A percentile compares a stretch with the other conserved stretches of the same genome.
Conservation (phyloP, 2,113 vertebrate species). For the Apus apus region DNA sequence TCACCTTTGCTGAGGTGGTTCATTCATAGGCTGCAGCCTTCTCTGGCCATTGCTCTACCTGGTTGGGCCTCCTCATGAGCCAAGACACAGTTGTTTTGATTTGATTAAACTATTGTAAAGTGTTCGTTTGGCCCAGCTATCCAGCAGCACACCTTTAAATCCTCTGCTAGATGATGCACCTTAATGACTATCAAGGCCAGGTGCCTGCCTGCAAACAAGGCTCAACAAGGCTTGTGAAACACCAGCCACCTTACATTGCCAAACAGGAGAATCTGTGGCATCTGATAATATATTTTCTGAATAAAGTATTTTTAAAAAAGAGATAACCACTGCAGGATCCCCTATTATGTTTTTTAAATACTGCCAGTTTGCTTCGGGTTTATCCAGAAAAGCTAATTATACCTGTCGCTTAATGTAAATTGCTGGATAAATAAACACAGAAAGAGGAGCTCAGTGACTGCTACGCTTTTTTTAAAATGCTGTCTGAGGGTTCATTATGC, state of each 20-base stretch:
- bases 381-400: slow-evolving; percentile 45
- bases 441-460: slow-evolving; percentile 40
- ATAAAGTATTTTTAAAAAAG: slow-evolving; percentile 7
- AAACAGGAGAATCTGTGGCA: neutral
- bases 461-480: slow-evolving; percentile 28
- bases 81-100: neutral
- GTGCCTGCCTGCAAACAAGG: neutral
- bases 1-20: neutral
- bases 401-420: neutral
- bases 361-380: slow-evolving; percentile 22
- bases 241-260: neutral
- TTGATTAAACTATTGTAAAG: neutral
- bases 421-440: slow-evolving; percentile 58
- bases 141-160: neutral
- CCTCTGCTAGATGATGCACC: neutral
- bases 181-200: neutral
- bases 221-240: neutral
- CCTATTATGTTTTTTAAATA: slow-evolving; percentile 30
- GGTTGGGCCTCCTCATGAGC: neutral
- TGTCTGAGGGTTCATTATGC: slow-evolving; percentile 48
- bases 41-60: neutral
- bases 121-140: neutral
- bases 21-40: neutral
- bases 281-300: neutral
- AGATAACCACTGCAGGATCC: neutral